Evolutionary conservation across 2,113 vertebrate genomes (phyloP).

Genomic region (Dicerorhinus sumatrensis): DNA sequence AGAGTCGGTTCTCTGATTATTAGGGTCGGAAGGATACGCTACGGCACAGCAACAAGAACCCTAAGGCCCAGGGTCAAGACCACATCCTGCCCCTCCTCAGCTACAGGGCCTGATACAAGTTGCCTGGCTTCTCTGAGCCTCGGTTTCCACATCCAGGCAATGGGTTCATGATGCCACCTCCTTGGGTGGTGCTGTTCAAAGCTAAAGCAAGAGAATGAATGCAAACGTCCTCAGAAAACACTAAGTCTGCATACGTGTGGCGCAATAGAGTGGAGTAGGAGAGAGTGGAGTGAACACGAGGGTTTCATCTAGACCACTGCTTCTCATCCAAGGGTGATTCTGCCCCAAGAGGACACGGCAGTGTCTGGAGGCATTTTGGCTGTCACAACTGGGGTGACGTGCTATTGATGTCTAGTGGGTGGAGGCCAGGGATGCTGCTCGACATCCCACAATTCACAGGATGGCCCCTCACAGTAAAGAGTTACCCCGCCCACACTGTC

Average conservation of each 20-base stretch:
- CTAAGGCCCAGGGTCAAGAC: background rate
- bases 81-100: background rate
- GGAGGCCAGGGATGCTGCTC: background rate
- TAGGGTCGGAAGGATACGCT: too few relatives aligned
- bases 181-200: background rate
- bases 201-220: background rate
- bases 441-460: background rate
- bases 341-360: background rate
- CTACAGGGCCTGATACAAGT: background rate
- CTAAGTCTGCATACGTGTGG: background rate
- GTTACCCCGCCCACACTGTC: fast-evolving
- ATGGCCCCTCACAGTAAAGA: background rate
- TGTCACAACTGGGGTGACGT: background rate
- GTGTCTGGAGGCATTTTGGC: background rate
- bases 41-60: background rate
- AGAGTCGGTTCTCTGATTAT: background rate
- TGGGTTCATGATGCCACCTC: background rate
- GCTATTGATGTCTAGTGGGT: background rate
- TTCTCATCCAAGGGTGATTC: background rate
- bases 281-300: background rate
- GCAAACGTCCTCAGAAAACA: background rate
- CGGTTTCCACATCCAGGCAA: background rate
- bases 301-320: background rate
- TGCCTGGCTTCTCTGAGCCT: background rate
- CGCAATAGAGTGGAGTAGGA: fast-evolving